Percentiles rank a stretch among this genome's conserved stretches.
Conservation (phyloP, 2,113 vertebrate genomes). For the Percopsis transmontana region DNA sequence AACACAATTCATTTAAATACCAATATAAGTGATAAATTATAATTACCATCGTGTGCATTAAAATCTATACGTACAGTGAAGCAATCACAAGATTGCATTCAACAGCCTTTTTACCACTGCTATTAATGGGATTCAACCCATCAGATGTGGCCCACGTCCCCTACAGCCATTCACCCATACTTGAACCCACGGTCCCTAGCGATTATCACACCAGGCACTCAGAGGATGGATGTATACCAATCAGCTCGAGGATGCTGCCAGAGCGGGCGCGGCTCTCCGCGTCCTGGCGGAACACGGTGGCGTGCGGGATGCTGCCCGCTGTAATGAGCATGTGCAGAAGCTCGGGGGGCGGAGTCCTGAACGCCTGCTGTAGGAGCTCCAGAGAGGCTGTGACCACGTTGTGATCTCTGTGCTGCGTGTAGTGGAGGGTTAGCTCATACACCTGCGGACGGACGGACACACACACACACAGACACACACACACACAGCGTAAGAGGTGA, state of each 20-base stretch:
- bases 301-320: conserved; percentile 79
- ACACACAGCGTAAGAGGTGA: not conserved
- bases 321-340: conserved; percentile 86
- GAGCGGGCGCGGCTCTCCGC: conserved; percentile 82
- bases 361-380: conserved; percentile 91
- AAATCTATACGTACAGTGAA: too few relatives aligned
- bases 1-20: too few relatives aligned
- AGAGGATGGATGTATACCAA: conserved; percentile 75
- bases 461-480: not conserved
- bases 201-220: not conserved
- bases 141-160: too few relatives aligned
- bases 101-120: too few relatives aligned
- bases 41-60: too few relatives aligned
- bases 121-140: too few relatives aligned
- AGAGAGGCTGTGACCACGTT: conserved; percentile 95
- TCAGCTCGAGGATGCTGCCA: conserved; percentile 91
- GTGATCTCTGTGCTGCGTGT: conserved; percentile 94
- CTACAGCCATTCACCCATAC: too few relatives aligned
- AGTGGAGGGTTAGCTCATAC: conserved; percentile 93
- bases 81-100: too few relatives aligned
- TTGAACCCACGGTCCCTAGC: not conserved
- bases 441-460: conserved; percentile 74
- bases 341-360: conserved; percentile 89
- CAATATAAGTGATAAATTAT: too few relatives aligned
- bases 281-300: conserved; percentile 80